Evolutionary conservation across 2,888 invertebrate genomes (phyloP).

Genomic region (Drosophila buzzatii): DNA sequence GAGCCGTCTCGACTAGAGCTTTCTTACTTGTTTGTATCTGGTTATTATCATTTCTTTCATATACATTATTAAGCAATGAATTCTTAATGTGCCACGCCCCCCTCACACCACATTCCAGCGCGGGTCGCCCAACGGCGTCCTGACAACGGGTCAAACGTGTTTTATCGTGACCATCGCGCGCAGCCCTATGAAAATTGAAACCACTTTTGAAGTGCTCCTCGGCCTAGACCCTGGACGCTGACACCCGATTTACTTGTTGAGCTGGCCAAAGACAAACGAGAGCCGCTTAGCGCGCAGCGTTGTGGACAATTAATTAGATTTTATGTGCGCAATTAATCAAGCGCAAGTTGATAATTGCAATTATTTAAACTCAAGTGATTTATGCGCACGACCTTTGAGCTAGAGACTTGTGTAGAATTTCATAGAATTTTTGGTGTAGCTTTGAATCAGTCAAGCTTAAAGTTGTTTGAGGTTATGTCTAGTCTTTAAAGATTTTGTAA

Average conservation of each 20-base stretch:
- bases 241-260: conserved; percentile 37
- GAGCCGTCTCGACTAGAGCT: too few species aligned
- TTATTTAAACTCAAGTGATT: conserved; percentile 50
- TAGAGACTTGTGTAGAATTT: not conserved
- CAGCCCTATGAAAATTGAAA: conserved; percentile 33
- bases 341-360: conserved; percentile 68
- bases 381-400: conserved; percentile 18
- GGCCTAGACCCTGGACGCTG: not conserved
- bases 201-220: conserved; percentile 29
- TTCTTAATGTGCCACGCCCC: conserved; percentile 52
- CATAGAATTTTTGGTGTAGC: not conserved
- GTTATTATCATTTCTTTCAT: conserved; percentile 3
- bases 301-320: conserved; percentile 61
- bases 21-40: too few species aligned
- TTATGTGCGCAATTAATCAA: conserved; percentile 56
- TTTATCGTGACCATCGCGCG: conserved; percentile 37
- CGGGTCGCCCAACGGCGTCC: not conserved
- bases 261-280: conserved; percentile 18
- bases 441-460: not conserved
- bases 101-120: not conserved
- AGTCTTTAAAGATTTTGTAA: not conserved
- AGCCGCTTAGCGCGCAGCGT: not conserved
- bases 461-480: too few species aligned
- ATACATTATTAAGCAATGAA: conserved; percentile 64
- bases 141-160: conserved; percentile 47